Evolutionary conservation across 53 echinoderm and acorn worm genomes (phyloP).

Genomic region (Holothuria scabra): DNA sequence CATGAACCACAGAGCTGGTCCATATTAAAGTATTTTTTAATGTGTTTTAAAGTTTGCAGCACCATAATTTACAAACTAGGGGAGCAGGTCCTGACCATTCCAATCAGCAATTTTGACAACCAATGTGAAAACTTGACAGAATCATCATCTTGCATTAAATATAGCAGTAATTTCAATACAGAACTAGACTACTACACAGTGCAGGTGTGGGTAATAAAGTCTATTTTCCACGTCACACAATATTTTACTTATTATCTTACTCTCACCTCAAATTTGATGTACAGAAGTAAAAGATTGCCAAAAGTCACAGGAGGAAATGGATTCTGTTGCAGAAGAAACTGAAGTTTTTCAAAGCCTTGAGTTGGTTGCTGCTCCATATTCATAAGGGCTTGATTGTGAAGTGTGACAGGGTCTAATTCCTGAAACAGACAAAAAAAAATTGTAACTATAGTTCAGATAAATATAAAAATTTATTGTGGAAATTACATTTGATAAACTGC

Average conservation of each 20-base stretch:
- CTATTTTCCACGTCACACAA: no score
- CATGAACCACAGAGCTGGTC: no score
- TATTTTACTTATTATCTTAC: background rate
- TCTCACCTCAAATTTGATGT: slow-evolving; percentile 96
- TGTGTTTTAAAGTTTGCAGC: no score
- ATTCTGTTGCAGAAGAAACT: slow-evolving; percentile 93
- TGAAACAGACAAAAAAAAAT: slow-evolving; percentile 25
- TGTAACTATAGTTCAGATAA: background rate
- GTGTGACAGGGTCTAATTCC: slow-evolving; percentile 96
- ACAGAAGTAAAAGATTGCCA: slow-evolving; percentile 87
- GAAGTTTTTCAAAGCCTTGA: slow-evolving; percentile 97
- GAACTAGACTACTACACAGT: no score
- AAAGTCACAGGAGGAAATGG: slow-evolving; percentile 99
- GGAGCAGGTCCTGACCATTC: no score
- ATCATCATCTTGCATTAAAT: no score
- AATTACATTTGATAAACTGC: background rate
- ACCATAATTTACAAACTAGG: no score
- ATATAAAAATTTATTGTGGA: background rate
- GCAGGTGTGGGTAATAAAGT: no score
- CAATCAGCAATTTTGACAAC: no score
- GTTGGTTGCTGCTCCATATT: slow-evolving; percentile 95
- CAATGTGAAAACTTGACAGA: no score
- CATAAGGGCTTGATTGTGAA: slow-evolving; percentile 99
- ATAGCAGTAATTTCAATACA: no score
- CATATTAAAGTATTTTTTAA: no score